A percentile compares a stretch with the other conserved stretches of the same genome.
Conservation (phyloP, 2,113 vertebrate species). For the Hypomesus transpacificus region DNA sequence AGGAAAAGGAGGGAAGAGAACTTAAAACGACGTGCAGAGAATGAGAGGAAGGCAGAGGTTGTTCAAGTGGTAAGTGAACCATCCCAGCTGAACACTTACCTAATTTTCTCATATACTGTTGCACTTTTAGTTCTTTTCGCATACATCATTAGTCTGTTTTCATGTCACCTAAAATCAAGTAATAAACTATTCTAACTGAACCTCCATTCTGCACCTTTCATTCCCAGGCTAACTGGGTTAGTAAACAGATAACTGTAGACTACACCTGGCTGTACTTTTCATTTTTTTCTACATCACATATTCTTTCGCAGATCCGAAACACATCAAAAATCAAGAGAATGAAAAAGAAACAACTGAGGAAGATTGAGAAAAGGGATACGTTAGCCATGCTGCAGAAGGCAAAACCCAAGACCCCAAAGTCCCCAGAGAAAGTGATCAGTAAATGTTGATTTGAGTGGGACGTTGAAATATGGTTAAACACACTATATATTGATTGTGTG, state of each 20-base stretch:
- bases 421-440: conserved; percentile 31
- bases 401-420: conserved; percentile 47
- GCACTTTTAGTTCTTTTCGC: too few species aligned
- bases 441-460: background rate
- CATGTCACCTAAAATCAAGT: background rate
- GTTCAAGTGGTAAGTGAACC: conserved; percentile 87
- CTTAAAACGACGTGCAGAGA: conserved; percentile 80
- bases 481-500: too few species aligned
- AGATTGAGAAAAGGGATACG: conserved; percentile 87
- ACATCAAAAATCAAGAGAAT: conserved; percentile 88
- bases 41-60: conserved; percentile 83
- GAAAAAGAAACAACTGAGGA: conserved; percentile 88
- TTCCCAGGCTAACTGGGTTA: too few species aligned
- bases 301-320: conserved; percentile 80
- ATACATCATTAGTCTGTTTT: background rate
- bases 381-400: conserved; percentile 76
- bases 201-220: too few species aligned
- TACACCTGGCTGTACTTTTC: background rate
- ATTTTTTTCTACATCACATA: background rate
- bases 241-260: background rate
- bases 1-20: conserved; percentile 82
- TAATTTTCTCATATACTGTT: too few species aligned
- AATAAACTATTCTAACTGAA: too few species aligned
- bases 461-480: too few species aligned
- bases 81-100: background rate